Conservation (phyloP, 2,797 vertebrate species). For the Alfaro cultratus region DNA sequence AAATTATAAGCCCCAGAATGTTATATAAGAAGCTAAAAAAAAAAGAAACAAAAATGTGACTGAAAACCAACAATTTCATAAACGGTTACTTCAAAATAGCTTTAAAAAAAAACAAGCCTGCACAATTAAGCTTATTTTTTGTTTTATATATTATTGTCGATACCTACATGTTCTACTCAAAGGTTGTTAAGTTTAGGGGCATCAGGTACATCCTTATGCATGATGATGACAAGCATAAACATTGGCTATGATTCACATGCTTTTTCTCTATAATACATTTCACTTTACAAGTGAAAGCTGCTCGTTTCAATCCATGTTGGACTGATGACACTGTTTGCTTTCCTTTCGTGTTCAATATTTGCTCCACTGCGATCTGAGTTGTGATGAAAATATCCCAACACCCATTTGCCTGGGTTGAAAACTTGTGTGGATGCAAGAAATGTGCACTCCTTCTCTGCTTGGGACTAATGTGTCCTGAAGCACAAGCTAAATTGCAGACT, state of each 20-base stretch:
- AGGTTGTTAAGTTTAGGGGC: neutral
- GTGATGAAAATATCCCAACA: neutral
- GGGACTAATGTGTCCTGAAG: neutral
- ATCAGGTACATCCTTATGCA: neutral
- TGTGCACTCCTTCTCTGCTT: neutral
- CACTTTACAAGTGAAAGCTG: constrained; percentile 21
- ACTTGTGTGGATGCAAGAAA: neutral
- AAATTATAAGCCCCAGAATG: neutral
- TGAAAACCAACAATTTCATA: neutral
- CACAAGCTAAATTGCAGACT: neutral
- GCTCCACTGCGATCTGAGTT: neutral
- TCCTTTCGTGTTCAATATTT: constrained; percentile 16
- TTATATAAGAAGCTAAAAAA: neutral
- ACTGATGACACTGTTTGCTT: constrained; percentile 26
- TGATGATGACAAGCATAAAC: neutral
- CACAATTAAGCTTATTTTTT: neutral
- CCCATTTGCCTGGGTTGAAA: neutral
- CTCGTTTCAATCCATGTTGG: constrained; percentile 44
- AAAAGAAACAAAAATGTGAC: neutral
- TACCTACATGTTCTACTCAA: neutral
- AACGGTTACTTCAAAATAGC: neutral
- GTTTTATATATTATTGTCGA: neutral
- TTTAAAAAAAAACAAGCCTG: neutral
- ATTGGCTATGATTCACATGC: neutral
- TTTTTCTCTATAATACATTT: neutral